phyloP scores from a whole-genome alignment of 1,140 invertebrate species.

The Varroa destructor region DNA sequence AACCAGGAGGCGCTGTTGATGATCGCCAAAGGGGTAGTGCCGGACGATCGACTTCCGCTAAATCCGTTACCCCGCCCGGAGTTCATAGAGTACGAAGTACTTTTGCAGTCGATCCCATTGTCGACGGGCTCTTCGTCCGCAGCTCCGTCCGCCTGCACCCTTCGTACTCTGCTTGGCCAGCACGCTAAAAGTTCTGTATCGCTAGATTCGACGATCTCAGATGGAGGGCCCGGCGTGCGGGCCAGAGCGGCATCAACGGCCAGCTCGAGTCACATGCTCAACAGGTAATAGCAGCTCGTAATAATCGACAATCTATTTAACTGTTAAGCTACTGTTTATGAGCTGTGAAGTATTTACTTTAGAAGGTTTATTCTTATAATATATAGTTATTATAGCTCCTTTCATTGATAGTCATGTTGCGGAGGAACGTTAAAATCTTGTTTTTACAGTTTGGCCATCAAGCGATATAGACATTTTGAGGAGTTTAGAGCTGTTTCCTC shows the following conservation, averaged over 20 bases:
- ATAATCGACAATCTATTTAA: too few species aligned
- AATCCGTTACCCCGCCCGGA: not conserved
- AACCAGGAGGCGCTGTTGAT: constrained; percentile 27
- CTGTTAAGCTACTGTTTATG: too few species aligned
- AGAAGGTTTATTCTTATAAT: too few species aligned
- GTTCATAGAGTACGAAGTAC: constrained; percentile 26
- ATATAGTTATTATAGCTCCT: too few species aligned
- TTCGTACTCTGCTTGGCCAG: constrained; percentile 25
- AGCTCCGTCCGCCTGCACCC: constrained; percentile 13
- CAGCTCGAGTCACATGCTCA: constrained; percentile 29
- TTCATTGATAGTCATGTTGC: too few species aligned
- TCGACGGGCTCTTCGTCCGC: constrained; percentile 24
- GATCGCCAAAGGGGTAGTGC: constrained; percentile 14
- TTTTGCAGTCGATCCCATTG: constrained; percentile 23
- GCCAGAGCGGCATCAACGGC: constrained; percentile 27
- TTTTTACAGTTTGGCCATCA: too few species aligned
- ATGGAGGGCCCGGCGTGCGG: constrained; percentile 23
- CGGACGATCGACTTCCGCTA: not conserved
- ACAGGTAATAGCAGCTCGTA: not conserved
- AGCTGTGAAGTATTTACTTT: too few species aligned
- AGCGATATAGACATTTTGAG: too few species aligned
- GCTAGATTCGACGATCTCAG: constrained; percentile 24
- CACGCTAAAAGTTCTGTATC: constrained; percentile 24
- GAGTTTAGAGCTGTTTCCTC: too few species aligned
- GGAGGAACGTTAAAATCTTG: too few species aligned